Evolutionary conservation across 2,888 invertebrate species (phyloP).

Genomic region (Microplitis deprimator): DNA sequence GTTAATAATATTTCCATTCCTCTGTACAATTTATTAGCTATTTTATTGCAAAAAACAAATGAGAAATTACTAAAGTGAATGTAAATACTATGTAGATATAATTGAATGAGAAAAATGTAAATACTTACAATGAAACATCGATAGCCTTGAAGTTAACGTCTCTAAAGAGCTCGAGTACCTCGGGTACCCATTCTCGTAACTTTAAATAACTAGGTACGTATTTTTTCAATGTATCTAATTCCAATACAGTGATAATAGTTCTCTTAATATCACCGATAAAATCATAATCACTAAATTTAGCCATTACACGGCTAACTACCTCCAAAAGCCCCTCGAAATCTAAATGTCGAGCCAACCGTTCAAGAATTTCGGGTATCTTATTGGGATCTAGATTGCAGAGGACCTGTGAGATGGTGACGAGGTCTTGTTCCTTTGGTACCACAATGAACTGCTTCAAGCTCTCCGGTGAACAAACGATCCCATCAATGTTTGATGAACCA

Average conservation of each 20-base stretch:
- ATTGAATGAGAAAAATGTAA: conserved; percentile 1
- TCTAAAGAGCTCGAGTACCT: conserved; percentile 58
- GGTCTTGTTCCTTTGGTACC: conserved; percentile 57
- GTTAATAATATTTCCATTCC: no score
- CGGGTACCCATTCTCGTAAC: conserved; percentile 63
- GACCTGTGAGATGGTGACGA: conserved; percentile 65
- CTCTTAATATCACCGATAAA: conserved; percentile 71
- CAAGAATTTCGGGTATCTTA: conserved; percentile 71
- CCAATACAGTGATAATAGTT: conserved; percentile 71
- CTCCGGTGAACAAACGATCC: conserved; percentile 61
- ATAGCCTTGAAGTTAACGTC: conserved; percentile 60
- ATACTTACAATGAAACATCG: conserved; percentile 61
- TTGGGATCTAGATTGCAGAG: conserved; percentile 71
- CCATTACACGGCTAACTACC: conserved; percentile 72
- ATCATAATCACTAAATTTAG: conserved; percentile 73
- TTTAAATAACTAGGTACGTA: conserved; percentile 73
- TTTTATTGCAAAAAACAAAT: no score
- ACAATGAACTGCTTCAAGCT: conserved; percentile 61
- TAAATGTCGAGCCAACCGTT: conserved; percentile 72
- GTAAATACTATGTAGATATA: conserved; percentile 9
- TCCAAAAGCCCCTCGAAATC: conserved; percentile 74
- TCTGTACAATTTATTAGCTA: no score
- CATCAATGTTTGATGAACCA: conserved; percentile 62
- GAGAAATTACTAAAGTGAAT: background rate
- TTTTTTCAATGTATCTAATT: conserved; percentile 71